Percentiles rank a stretch among this genome's conserved stretches.
Conservation (phyloP, 1,140 invertebrate genomes). For the Drosophila orena region DNA sequence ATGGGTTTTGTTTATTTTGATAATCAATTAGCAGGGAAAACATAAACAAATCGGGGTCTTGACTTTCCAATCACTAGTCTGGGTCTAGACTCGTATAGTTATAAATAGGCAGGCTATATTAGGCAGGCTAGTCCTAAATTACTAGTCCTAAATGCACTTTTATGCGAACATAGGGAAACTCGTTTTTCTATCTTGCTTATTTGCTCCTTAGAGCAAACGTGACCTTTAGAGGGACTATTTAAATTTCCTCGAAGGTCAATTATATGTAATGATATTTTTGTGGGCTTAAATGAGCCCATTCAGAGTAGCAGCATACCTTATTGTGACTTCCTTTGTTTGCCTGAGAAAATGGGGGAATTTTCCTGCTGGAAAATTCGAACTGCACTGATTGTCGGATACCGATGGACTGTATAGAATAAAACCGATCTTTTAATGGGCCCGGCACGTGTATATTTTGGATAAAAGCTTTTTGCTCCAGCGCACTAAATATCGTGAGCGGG, state of each 20-base stretch:
- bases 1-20: slow-evolving; percentile 50
- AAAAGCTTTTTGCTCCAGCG: slow-evolving; percentile 41
- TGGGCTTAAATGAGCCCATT: not conserved
- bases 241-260: slow-evolving; percentile 3
- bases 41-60: slow-evolving; percentile 50
- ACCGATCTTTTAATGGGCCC: slow-evolving; percentile 6
- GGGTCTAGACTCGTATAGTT: not conserved
- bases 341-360: not conserved
- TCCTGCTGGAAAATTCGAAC: slow-evolving; percentile 35
- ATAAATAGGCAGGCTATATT: slow-evolving; percentile 1
- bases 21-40: slow-evolving; percentile 50
- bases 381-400: slow-evolving; percentile 8
- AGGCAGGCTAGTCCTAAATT: too few species aligned
- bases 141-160: not conserved
- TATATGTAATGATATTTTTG: not conserved
- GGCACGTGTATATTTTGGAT: slow-evolving; percentile 54
- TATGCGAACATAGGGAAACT: not conserved
- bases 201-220: slow-evolving; percentile 1
- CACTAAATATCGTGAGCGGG: slow-evolving; percentile 9
- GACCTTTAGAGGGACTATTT: not conserved
- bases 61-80: slow-evolving; percentile 15
- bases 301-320: slow-evolving; percentile 37
- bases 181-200: not conserved
- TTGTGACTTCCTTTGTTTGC: slow-evolving; percentile 20
- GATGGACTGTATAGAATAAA: slow-evolving; percentile 24